Base-by-base conservation (phyloP, 2,113 vertebrate species). In the Australoheros scitulus region DNA sequence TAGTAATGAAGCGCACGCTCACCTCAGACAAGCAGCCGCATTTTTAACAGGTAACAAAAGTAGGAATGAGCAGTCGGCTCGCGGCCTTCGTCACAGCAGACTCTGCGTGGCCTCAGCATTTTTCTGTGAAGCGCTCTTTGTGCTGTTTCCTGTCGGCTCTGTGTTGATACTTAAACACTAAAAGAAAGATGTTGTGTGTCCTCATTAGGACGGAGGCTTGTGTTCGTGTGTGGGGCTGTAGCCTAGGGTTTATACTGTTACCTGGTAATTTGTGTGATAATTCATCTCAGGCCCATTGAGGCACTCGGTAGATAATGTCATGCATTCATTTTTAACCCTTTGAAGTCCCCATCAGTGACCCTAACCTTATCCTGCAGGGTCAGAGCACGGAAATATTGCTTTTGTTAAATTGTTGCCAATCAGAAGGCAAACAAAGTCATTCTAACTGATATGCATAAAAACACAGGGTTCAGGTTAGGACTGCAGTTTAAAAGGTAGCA, bases 391-490 rank as follows among this genome's bases (percentile, higher is more conserved):
- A 70, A 70, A 70, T 50, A 50, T 29, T 29, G 41, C 65, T 70
- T 50, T 20, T 50, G 41, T 50, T 50, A 29, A 70, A 10, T 22
- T 68, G 0, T 68, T 68, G 41, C 3, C 41, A 50, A 68, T 2
- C 22, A 50, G 64, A 38, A 68, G 41, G 15, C 29, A 2, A 20
- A 0, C 2, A 68, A 50, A 50, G 64, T 68, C 5, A 7, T 68
- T 68, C 0, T 29, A 7, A 50, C 0, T 1, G 9, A 50, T 11
- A 29, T 0, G 1, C 63, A 17, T 65, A 1, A 65, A 43, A 65
- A 70, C 1, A 70, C 1, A 26, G 8, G 17, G 38, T 70, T 52
- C 0, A 18, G 18, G 7, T 9, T 20, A 4, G 18, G 50, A 55
- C 20, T 70, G 0, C 6, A 70, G 43, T 32, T 70, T 20, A 70